phyloP scores from a whole-genome alignment of 2,888 invertebrate species.

The Dexiosoma caninum region DNA sequence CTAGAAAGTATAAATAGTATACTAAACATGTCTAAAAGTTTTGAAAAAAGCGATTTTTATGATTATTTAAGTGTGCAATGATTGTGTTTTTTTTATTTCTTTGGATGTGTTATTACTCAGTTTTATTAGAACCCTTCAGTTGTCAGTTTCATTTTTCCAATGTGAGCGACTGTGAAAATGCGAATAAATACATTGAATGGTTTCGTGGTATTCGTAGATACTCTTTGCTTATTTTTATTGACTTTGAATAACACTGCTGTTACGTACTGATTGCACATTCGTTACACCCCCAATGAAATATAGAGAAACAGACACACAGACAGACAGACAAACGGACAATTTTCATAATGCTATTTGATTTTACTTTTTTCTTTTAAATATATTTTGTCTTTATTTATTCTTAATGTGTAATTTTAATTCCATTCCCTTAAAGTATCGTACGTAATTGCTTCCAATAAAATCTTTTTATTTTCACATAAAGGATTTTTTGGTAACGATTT shows the following conservation, averaged over 20 bases:
- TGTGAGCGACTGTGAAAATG: background rate
- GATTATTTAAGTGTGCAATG: constrained; percentile 22
- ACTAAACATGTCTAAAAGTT: background rate
- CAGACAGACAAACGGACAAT: background rate
- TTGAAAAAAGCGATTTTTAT: constrained; percentile 24
- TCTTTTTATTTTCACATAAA: constrained; percentile 3
- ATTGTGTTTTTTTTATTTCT: background rate
- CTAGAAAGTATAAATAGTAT: background rate
- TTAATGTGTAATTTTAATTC: constrained; percentile 23
- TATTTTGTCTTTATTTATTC: background rate
- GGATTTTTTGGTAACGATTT: background rate
- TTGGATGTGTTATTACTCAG: constrained; percentile 12
- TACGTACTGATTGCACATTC: constrained; percentile 39
- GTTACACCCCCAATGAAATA: constrained; percentile 37
- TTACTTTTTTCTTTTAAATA: background rate
- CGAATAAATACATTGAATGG: background rate
- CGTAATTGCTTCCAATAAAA: background rate
- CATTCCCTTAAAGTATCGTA: background rate
- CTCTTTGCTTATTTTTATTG: constrained; percentile 8
- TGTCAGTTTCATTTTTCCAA: constrained; percentile 7
- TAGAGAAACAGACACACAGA: background rate
- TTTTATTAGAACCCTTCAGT: constrained; percentile 28
- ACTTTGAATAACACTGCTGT: constrained; percentile 5
- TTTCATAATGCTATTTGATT: constrained; percentile 29
- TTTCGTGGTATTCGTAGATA: background rate